Conservation (phyloP, 1,140 invertebrate genomes). For the Pogonomyrmex californicus region DNA sequence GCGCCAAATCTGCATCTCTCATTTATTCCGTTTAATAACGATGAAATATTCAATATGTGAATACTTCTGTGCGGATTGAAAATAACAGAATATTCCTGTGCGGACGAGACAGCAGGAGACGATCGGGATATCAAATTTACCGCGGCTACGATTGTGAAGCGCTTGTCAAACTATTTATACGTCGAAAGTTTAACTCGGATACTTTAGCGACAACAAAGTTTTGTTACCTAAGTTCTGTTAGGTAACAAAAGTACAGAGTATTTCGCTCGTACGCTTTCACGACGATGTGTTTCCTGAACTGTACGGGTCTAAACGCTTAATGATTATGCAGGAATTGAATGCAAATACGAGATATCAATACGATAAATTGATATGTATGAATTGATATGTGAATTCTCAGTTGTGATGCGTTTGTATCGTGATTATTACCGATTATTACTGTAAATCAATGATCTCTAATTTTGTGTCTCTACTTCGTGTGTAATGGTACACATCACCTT, state of each 20-base stretch:
- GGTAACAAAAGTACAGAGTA: not conserved
- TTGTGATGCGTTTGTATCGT: not conserved
- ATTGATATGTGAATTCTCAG: not conserved
- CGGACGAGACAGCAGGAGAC: not conserved
- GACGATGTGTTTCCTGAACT: not conserved
- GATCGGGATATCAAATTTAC: not conserved
- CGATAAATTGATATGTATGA: not conserved
- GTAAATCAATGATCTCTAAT: not conserved
- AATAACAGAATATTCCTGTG: not conserved
- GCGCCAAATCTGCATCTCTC: not conserved
- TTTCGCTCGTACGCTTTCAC: not conserved
- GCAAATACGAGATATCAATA: no score
- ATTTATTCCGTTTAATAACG: conserved; percentile 8
- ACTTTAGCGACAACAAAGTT: not conserved
- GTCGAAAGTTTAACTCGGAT: conserved; percentile 22
- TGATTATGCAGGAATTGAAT: not conserved
- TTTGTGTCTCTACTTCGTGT: not conserved
- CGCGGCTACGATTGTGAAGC: not conserved
- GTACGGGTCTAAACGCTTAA: not conserved
- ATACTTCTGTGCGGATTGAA: not conserved
- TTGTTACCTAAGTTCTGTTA: conserved; percentile 10
- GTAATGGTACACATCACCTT: not conserved
- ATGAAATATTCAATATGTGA: not conserved
- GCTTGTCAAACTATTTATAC: conserved; percentile 18
- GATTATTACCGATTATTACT: not conserved